A percentile compares a stretch with the other conserved stretches of the same genome.
Conservation (phyloP, 2,888 invertebrate genomes). For the Megaustenia siamemsis region DNA sequence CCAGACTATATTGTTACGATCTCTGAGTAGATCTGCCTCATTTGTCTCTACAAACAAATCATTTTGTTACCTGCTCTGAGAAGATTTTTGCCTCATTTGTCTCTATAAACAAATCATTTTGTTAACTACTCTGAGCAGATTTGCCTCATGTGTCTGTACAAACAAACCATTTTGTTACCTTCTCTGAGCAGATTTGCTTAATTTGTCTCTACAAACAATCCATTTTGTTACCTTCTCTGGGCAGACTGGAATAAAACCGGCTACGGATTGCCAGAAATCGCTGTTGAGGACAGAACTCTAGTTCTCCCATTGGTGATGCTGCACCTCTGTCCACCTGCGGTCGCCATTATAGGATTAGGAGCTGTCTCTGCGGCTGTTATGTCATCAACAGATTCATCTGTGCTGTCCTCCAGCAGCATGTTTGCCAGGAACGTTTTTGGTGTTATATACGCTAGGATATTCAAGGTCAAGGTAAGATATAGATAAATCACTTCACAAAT, state of each 20-base stretch:
- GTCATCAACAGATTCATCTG: slow-evolving; percentile 99
- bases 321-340: slow-evolving; percentile 95
- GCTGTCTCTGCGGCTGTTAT: slow-evolving; percentile 99
- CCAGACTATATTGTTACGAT: too few relatives aligned
- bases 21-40: slow-evolving; percentile 85
- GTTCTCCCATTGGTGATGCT: slow-evolving; percentile 97
- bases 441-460: slow-evolving; percentile 94
- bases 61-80: too few relatives aligned
- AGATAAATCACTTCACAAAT: too few relatives aligned
- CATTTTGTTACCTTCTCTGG: too few relatives aligned
- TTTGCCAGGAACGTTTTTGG: slow-evolving; percentile 99
- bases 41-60: too few relatives aligned
- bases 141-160: too few relatives aligned
- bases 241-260: slow-evolving; percentile 96
- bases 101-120: too few relatives aligned
- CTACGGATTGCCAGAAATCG: slow-evolving; percentile 82
- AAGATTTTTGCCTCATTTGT: too few relatives aligned
- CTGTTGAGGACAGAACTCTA: slow-evolving; percentile 89
- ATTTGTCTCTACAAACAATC: too few relatives aligned
- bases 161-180: too few relatives aligned
- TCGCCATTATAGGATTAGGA: slow-evolving; percentile 97
- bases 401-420: slow-evolving; percentile 98
- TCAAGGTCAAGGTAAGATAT: slow-evolving; percentile 86
- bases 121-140: too few relatives aligned
- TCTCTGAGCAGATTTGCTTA: slow-evolving; percentile 90